phyloP scores from a whole-genome alignment of 2,797 vertebrate genomes.

The Notamacropus eugenii region DNA sequence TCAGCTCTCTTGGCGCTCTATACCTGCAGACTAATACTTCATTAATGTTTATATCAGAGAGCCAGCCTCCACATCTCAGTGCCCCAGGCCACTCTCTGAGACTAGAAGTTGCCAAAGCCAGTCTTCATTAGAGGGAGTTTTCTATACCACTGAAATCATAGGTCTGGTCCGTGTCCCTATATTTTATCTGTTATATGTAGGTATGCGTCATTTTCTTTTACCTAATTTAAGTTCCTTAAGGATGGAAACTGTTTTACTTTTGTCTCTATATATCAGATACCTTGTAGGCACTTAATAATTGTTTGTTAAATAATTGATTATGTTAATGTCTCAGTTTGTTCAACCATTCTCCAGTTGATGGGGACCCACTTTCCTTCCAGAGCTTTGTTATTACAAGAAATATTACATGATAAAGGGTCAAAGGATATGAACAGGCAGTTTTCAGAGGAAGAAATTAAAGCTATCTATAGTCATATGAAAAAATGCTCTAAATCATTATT shows the following conservation, averaged over 20 bases:
- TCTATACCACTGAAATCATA: background rate
- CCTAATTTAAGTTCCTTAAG: background rate
- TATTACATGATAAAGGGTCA: background rate
- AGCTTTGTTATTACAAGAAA: background rate
- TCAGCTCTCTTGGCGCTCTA: background rate
- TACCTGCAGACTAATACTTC: background rate
- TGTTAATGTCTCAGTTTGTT: background rate
- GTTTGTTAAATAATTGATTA: background rate
- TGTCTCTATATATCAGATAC: background rate
- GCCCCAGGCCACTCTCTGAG: background rate
- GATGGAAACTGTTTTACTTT: background rate
- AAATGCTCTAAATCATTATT: too few species aligned
- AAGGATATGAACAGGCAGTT: too few species aligned
- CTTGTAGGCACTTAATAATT: background rate
- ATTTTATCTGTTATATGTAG: background rate
- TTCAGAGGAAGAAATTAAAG: too few species aligned
- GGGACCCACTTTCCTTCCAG: background rate
- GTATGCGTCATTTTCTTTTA: background rate
- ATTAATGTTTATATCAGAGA: background rate
- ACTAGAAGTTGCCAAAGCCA: background rate
- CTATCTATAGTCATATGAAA: too few species aligned
- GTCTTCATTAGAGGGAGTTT: background rate
- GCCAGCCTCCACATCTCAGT: background rate
- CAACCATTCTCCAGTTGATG: background rate
- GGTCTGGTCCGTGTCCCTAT: background rate